Base-by-base conservation (phyloP, 2,113 vertebrate genomes). In the Corythaeola cristata region DNA sequence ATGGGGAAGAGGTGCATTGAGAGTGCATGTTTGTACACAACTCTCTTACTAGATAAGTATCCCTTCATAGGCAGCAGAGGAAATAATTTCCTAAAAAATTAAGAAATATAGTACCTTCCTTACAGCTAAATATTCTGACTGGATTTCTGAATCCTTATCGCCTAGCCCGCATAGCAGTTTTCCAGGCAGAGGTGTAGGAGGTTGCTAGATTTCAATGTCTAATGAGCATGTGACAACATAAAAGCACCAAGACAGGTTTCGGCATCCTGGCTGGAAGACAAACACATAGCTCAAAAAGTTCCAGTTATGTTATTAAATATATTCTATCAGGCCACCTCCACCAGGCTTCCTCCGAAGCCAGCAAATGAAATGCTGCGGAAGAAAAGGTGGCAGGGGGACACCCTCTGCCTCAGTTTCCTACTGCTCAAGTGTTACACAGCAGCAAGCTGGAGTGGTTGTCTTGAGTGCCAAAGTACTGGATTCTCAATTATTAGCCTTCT, bases 321-420 rank as follows among this genome's bases (percentile, higher is more conserved):
- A n/a, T 68, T 52, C 8, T 30, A 6, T 37, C 8, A 30, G 55
- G 23, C 27, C 27, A 26, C 21, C 80, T 79, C 18, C 39, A 76
- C 21, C 32, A 88, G 27, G 10, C 35, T 55, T 79, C n/a, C 30
- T 58, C 24, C 35, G 76, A 85, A 83, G 45, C 16, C 45, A 76
- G 6, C 8, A 64, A 64, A 26, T 35, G 17, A 72, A 78, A 53
- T 69, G 13, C 37, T n/a, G 21, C 8, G 27, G 17, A 63, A 47
- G 24, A 81, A 64, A 32, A 50, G 20, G 22, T 2, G 2, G 2
- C 3, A 24, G 10, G 3, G 19, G 8, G 5, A 78, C 2, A 59
- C 9, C 8, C 9, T 59, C 11, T 81, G 30, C 39, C 35, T 67
- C 52, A 59, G 60, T 72, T 62, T 86, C 26, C 12, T 41, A 5